Conservation (phyloP, 1,140 invertebrate genomes). For the Cydia amplana region DNA sequence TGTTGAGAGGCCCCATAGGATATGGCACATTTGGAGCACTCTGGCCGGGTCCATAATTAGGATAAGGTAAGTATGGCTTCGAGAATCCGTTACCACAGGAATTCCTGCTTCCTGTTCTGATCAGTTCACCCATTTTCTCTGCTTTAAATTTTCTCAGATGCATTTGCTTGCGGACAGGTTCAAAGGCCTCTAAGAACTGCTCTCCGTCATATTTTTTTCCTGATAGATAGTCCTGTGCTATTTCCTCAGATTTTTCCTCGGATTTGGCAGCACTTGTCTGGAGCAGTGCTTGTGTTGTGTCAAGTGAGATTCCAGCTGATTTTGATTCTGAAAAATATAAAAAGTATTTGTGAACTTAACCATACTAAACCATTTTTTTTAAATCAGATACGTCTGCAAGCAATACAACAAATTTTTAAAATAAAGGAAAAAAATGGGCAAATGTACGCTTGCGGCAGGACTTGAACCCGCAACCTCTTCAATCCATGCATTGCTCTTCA, state of each 20-base stretch:
- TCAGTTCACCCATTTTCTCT: constrained; percentile 91
- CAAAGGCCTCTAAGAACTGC: constrained; percentile 89
- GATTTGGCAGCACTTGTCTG: constrained; percentile 92
- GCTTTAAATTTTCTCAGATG: constrained; percentile 91
- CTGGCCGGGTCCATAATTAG: constrained; percentile 64
- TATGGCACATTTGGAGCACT: constrained; percentile 75
- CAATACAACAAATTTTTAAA: no score
- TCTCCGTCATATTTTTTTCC: constrained; percentile 86
- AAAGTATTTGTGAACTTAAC: constrained; percentile 13
- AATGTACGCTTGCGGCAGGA: no score
- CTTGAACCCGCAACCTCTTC: no score
- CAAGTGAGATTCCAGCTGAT: constrained; percentile 85
- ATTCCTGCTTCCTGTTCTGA: constrained; percentile 73
- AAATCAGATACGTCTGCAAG: no score
- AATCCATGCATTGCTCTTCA: no score
- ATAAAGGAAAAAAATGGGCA: no score
- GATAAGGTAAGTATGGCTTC: constrained; percentile 69
- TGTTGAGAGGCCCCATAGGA: constrained; percentile 79
- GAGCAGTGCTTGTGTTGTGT: constrained; percentile 90
- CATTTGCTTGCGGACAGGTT: constrained; percentile 86
- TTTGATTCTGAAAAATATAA: constrained; percentile 81
- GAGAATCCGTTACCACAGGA: constrained; percentile 64
- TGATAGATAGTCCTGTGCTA: constrained; percentile 88
- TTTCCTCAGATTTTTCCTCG: constrained; percentile 92
- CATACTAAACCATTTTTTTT: no score